Evolutionary conservation across 2,888 invertebrate species (phyloP), one percentile per base, ranked within the genome.

Genomic region (Standfussiana lucernea): DNA sequence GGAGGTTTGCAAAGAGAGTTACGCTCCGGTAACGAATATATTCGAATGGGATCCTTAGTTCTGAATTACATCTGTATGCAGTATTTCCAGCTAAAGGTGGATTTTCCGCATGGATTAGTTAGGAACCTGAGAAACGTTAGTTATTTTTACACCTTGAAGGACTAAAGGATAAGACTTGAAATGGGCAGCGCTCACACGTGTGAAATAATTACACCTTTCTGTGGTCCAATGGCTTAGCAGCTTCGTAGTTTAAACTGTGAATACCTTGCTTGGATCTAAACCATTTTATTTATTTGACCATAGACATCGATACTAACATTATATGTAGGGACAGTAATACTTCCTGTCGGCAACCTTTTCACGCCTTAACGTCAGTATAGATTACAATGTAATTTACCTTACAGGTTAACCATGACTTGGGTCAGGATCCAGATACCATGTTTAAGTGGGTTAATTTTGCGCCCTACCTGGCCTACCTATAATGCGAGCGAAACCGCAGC

Each of bases 1-100:
- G 35, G 28, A 24, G 15, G 56, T 45, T 47, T 47, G 42, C 56
- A 61, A 73, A 73, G 59, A 62, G 28, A 53, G 28, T 59, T 64
- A 59, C 56, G 69, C 50, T 79, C 28, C 50, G 62, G 56, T 79
- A 59, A 4, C 21, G 24, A 65, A 72, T 61, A n/a, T 53, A 73
- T 82, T 68, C 32, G 45, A 61, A 67, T 50, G 42, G 73, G 45
- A n/a, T 53, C 18, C 32, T 0, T 67, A 32, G 59, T 61, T 70
- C 35, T 42, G 42, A 56, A 66, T 70, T 32, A 82, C 35, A 13
- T 64, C 24, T 35, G 35, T 11, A 68, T 53, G n/a, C n/a, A n/a
- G n/a, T n/a, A 59, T 75, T n/a, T 64, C 32, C 15, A 37, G 59
- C 32, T 35, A 53, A 24, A 35, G 24, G n/a, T 50, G 21, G 37